phyloP scores from a whole-genome alignment of 2,797 vertebrate species.

The Neopelma chrysocephalum region DNA sequence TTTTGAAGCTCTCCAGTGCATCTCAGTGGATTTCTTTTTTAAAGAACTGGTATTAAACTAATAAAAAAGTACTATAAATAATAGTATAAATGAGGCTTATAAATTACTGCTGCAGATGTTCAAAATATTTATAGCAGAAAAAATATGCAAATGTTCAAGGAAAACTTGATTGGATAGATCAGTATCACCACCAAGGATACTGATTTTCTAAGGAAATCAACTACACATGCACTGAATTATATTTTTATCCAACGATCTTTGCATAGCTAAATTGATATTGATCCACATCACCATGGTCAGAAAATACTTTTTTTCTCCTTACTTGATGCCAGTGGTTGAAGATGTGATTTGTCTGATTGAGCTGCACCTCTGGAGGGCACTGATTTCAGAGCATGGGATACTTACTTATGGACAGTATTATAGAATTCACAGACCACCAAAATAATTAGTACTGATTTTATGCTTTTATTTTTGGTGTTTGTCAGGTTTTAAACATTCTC shows the following conservation, averaged over 20 bases:
- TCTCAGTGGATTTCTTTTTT: not conserved
- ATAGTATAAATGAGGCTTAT: not conserved
- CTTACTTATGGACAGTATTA: not conserved
- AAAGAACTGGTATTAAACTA: not conserved
- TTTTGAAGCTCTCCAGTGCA: not conserved
- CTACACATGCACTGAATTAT: conserved; percentile 5
- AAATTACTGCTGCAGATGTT: conserved; percentile 58
- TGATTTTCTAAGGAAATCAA: conserved; percentile 5
- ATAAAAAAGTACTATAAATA: conserved; percentile 52
- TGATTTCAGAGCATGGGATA: not conserved
- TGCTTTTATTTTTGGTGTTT: not conserved
- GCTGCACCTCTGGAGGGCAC: not conserved
- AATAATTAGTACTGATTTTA: not conserved
- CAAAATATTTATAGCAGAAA: conserved; percentile 54
- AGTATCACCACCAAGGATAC: not conserved
- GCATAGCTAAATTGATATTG: not conserved
- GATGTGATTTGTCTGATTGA: not conserved
- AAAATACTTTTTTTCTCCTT: not conserved
- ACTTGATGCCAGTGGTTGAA: not conserved
- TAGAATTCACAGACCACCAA: not conserved
- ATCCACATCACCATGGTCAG: not conserved
- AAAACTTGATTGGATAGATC: conserved; percentile 40
- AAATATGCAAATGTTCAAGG: conserved; percentile 49
- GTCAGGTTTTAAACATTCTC: not conserved
- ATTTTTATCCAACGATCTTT: conserved; percentile 16